These are phyloP conservation scores for Zaprionus taronus DNA, from an alignment of 1,140 invertebrate genomes.

Conservation along the genomic window DNA sequence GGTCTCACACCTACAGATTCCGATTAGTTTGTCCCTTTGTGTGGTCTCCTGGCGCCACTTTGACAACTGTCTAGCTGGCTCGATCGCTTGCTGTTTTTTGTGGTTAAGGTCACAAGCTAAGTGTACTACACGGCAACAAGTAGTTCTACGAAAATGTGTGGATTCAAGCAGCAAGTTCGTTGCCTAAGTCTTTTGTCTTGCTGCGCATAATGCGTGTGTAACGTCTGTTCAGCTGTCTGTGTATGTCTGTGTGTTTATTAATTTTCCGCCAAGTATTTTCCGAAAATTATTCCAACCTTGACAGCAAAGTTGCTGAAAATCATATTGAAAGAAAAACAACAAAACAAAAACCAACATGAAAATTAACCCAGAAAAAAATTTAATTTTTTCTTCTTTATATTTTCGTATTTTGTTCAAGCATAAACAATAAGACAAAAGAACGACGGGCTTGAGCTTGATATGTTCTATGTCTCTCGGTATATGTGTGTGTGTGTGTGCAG, in stretches of 20 bases:
- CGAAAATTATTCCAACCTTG: conserved; percentile 62
- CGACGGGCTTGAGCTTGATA: conserved; percentile 35
- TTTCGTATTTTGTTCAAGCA: conserved; percentile 32
- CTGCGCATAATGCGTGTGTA: conserved; percentile 44
- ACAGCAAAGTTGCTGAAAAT: conserved; percentile 54
- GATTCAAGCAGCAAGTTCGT: conserved; percentile 53
- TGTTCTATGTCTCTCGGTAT: conserved; percentile 19
- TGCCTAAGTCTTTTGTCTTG: conserved; percentile 66
- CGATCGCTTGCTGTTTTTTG: conserved; percentile 13
- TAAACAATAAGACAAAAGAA: conserved; percentile 60
- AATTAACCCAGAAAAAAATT: conserved; percentile 59
- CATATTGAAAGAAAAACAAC: conserved; percentile 33
- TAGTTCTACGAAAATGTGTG: conserved; percentile 34
- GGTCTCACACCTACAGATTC: conserved; percentile 62
- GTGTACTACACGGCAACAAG: neutral
- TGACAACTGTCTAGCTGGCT: conserved; percentile 49
- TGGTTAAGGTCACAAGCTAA: conserved; percentile 25
- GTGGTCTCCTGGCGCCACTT: conserved; percentile 74
- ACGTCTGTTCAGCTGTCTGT: neutral
- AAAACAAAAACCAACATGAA: conserved; percentile 41
- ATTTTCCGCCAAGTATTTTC: conserved; percentile 60
- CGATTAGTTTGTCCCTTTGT: conserved; percentile 44
- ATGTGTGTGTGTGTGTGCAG: conserved; percentile 39
- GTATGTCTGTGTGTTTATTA: conserved; percentile 37
- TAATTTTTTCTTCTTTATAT: conserved; percentile 25